Base-by-base conservation (phyloP, 2,888 invertebrate genomes). In the Eulithis testata region DNA sequence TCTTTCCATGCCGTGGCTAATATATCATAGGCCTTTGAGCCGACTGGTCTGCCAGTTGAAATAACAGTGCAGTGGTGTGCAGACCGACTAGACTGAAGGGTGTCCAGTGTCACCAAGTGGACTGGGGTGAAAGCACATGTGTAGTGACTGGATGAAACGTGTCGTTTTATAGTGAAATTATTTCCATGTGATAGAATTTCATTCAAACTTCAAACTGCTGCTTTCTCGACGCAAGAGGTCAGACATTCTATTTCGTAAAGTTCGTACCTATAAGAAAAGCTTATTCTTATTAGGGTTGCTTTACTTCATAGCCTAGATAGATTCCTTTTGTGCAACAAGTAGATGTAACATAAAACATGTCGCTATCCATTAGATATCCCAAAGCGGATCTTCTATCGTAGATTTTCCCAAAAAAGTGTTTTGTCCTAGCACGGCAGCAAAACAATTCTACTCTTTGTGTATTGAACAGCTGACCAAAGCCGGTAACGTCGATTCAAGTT, bases 1-100 rank as follows among this genome's bases (percentile, higher is more conserved):
- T 74, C 75, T 84, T 86, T 84, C 81, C 84, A 82, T 75, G 51
- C 72, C 73, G 78, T 77, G 80, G 83, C 87, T 81, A 85, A 87
- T 89, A 88, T 86, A 88, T 87, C 84, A 85, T 56, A 76, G 71
- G 74, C 76, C 73, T 78, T 85, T 87, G 82, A 87, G 69, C 58
- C 74, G 77, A 74, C 50, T 31, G 43, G 43, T 55, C 91, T 88
- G 90, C 61, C 91, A 89, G 90, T 89, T 90, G 88, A 65, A 86
- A 87, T 85, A 91, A 89, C 88, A 87, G 81, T 82, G 73, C 74
- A 74, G 77, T 73, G 73, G 74, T 76, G 76, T 78, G 77, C 78
- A 70, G 68, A 72, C 72, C 63, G 49, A 44, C 45, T 54, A 60
- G 65, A 68, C 53, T 43, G 63, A 65, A 67, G 69, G 65, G 61